phyloP scores from a whole-genome alignment of 2,113 vertebrate genomes.

The Percopsis transmontana region DNA sequence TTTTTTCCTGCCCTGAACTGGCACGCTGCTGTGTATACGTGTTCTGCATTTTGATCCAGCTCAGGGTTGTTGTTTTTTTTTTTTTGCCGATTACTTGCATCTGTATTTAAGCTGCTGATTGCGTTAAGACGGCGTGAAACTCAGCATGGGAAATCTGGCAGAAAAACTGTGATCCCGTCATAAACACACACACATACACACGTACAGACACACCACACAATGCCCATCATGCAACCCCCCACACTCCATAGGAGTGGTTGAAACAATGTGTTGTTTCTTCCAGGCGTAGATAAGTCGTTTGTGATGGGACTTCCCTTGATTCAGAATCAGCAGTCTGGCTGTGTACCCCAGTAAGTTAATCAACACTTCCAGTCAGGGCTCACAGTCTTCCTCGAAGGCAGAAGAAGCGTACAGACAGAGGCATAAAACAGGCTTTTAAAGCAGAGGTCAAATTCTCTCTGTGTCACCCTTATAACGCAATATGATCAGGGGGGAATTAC shows the following conservation, averaged over 20 bases:
- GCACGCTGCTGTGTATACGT: not conserved
- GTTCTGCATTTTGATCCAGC: conserved; percentile 15
- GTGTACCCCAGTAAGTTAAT: not conserved
- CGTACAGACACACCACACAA: not conserved
- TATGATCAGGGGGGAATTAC: not conserved
- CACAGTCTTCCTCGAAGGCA: not conserved
- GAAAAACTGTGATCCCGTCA: not conserved
- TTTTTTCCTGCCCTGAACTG: conserved; percentile 52
- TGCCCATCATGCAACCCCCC: not conserved
- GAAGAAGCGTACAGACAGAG: not conserved
- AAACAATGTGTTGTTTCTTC: too few relatives aligned
- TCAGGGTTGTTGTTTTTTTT: conserved; percentile 19
- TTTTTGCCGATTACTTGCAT: conserved; percentile 31
- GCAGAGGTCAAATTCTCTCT: conserved; percentile 7
- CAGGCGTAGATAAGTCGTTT: too few relatives aligned
- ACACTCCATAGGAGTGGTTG: too few relatives aligned
- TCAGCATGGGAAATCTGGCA: not conserved
- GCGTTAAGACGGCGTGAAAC: conserved; percentile 17
- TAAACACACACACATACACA: not conserved
- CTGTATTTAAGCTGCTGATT: conserved; percentile 18
- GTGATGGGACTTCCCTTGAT: not conserved
- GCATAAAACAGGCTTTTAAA: not conserved
- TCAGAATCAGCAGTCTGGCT: not conserved
- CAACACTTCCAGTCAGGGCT: not conserved
- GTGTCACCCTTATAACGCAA: conserved; percentile 10